Evolutionary conservation across 1,140 invertebrate genomes (phyloP).

Genomic region (Cephus cinctus): DNA sequence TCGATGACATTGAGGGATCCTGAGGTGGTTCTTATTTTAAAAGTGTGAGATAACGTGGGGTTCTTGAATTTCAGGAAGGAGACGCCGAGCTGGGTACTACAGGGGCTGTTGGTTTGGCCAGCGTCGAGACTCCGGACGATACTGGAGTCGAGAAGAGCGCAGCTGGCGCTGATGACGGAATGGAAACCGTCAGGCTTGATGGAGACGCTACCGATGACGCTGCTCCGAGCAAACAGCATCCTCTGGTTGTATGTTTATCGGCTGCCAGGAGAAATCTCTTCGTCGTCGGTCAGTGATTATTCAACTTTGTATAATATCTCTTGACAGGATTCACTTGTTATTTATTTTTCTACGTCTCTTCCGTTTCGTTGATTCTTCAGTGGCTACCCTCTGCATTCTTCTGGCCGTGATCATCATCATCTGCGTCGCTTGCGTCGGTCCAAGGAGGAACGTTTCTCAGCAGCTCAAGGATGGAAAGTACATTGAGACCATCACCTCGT

Average conservation of each 20-base stretch:
- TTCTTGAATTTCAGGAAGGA: slow-evolving; percentile 40
- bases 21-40: no score
- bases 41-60: no score
- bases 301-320: background rate
- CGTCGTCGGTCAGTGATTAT: slow-evolving; percentile 32
- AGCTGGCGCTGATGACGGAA: slow-evolving; percentile 71
- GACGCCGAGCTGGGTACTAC: slow-evolving; percentile 55
- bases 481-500: slow-evolving; percentile 71
- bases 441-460: slow-evolving; percentile 53
- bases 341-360: background rate
- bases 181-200: slow-evolving; percentile 67
- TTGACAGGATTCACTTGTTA: background rate
- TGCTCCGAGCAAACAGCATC: slow-evolving; percentile 38
- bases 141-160: slow-evolving; percentile 65
- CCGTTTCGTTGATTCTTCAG: slow-evolving; percentile 21
- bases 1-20: no score
- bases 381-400: slow-evolving; percentile 58
- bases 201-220: slow-evolving; percentile 32
- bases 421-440: slow-evolving; percentile 59
- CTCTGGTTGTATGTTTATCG: slow-evolving; percentile 32
- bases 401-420: slow-evolving; percentile 67
- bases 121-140: slow-evolving; percentile 72
- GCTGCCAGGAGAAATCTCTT: slow-evolving; percentile 38
- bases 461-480: slow-evolving; percentile 68
- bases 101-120: slow-evolving; percentile 66